Conservation (phyloP, 2,113 vertebrate species). For the Australoheros scitulus region DNA sequence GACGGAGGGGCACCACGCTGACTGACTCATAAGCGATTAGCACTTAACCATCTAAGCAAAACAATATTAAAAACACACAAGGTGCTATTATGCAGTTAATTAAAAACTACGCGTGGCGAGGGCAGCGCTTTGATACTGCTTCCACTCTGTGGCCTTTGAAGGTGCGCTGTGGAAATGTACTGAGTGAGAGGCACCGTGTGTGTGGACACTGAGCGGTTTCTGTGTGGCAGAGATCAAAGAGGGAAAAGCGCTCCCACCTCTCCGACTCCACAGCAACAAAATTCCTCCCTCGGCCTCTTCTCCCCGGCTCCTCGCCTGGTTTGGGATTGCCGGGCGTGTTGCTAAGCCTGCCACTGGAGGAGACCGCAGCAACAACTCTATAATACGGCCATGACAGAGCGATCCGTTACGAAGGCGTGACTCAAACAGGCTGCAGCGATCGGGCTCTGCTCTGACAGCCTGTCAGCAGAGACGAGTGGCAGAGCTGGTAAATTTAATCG, state of each 20-base stretch:
- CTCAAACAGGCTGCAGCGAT: constrained; percentile 27
- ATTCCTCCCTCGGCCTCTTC: background rate
- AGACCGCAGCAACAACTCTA: constrained; percentile 44
- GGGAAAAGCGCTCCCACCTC: background rate
- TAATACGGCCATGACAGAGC: constrained; percentile 29
- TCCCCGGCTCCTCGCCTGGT: background rate
- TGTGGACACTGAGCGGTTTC: constrained; percentile 24
- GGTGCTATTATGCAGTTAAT: constrained; percentile 64
- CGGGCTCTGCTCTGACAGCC: constrained; percentile 12
- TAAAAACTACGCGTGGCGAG: constrained; percentile 66
- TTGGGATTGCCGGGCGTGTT: constrained; percentile 17
- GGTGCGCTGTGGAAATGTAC: constrained; percentile 51
- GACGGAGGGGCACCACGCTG: constrained; percentile 43
- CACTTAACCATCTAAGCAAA: constrained; percentile 38
- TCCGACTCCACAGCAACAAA: constrained; percentile 1
- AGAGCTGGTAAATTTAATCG: constrained; percentile 15
- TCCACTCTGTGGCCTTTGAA: constrained; percentile 63
- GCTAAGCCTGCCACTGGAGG: constrained; percentile 22
- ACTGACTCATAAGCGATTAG: constrained; percentile 54
- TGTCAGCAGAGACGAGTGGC: constrained; percentile 8
- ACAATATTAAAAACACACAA: constrained; percentile 57
- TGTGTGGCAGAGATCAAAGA: constrained; percentile 49
- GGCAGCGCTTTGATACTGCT: constrained; percentile 62
- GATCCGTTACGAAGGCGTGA: constrained; percentile 32
- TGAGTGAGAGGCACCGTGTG: background rate